Evolutionary conservation across 1,140 invertebrate species (phyloP), one percentile per base, ranked within the genome.

Genomic region (Drosophila pachea): DNA sequence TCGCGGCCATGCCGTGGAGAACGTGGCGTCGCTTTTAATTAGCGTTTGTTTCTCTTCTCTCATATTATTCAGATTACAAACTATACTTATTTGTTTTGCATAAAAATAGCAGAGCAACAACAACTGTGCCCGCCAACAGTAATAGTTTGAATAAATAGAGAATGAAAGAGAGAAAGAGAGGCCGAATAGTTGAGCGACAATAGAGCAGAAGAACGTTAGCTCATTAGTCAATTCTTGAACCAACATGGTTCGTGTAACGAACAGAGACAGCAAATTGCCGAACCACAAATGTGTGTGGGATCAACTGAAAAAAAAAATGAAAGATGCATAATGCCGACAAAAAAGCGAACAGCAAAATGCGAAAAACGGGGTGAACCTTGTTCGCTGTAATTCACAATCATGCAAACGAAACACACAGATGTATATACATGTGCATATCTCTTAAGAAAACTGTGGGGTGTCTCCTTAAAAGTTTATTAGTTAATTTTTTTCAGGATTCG

Each of bases 41-140:
- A 86, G 82, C 77, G 59, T 22, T 47, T 22, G 9, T 4, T 68
- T 45, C 32, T 38, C 52, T 53, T 64, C 45, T 43, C 60, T 56
- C 75, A 63, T 83, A 73, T 75, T 82, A 82, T 82, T 82, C 73
- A 78, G 73, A 82, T 86, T 86, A 75, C 74, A 71, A 77, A 75
- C 74, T 68, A 81, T 68, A 74, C 59, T 63, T 74, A 86, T 82
- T 84, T 78, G 53, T 81, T 77, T 78, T 74, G 71, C 71, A 77
- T 79, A 64, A 70, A 86, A 81, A 81, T 77, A 81, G 76, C 70
- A 69, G 53, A 69, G 40, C 43, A 68, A 60, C 43, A 12, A 45
- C 7, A 53, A 45, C 42, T 49, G 49, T 66, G 73, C 55, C 45
- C 48, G 35, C 53, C 36, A 54, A 36, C 53, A 8, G 29, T 43